Evolutionary conservation across 1,140 invertebrate genomes (phyloP).

Genomic region (Heliconius congener): DNA sequence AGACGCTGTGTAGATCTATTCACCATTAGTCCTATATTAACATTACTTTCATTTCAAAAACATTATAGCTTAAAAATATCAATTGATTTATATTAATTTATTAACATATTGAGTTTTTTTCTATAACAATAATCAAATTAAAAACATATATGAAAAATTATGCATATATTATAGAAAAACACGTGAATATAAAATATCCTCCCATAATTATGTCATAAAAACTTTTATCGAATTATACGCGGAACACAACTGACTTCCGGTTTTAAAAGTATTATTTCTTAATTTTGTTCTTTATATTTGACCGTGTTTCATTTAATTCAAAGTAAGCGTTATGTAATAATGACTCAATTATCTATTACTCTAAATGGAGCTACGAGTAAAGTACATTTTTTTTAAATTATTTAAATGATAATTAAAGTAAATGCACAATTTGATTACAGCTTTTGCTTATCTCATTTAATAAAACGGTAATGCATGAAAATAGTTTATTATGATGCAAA

Average conservation of each 20-base stretch:
- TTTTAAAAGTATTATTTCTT: neutral
- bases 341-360: neutral
- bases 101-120: too few species aligned
- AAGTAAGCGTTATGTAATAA: neutral
- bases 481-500: too few species aligned
- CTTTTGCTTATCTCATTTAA: neutral
- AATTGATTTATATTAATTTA: too few species aligned
- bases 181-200: neutral
- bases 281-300: neutral
- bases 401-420: neutral
- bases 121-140: too few species aligned
- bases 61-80: too few species aligned
- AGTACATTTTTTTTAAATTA: neutral
- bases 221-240: neutral
- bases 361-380: neutral
- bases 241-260: neutral
- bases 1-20: too few species aligned
- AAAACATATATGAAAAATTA: neutral
- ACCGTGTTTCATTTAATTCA: neutral
- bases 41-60: too few species aligned
- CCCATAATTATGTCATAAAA: neutral
- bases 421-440: slow-evolving; percentile 2
- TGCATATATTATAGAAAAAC: neutral
- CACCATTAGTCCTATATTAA: too few species aligned
- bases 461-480: neutral